Conservation (phyloP, 2,888 invertebrate species). For the Drymonia ruficornis region DNA sequence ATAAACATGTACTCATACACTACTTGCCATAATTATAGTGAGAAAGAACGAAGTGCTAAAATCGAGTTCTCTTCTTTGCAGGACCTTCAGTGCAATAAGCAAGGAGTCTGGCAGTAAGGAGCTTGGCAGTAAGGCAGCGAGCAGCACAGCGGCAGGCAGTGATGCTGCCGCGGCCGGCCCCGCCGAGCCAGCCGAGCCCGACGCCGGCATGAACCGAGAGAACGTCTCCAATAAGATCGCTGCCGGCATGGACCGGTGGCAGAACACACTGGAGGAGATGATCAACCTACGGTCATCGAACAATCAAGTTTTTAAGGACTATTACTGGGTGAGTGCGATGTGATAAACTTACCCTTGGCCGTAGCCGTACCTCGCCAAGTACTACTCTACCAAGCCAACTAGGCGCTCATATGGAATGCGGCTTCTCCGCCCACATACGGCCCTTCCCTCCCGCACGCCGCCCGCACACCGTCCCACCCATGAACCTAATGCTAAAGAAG, state of each 20-base stretch:
- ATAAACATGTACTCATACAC: no score
- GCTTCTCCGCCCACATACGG: no score
- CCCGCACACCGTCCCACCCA: no score
- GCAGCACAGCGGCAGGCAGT: slow-evolving; percentile 39
- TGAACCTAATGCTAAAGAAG: no score
- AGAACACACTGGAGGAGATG: slow-evolving; percentile 78
- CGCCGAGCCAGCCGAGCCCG: slow-evolving; percentile 41
- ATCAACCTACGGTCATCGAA: slow-evolving; percentile 74
- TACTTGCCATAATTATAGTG: no score
- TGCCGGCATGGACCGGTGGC: slow-evolving; percentile 82
- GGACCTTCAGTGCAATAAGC: slow-evolving; percentile 61
- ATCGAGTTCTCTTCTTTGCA: slow-evolving; percentile 33
- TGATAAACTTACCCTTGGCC: not conserved
- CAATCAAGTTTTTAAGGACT: slow-evolving; percentile 85
- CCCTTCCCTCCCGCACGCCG: no score
- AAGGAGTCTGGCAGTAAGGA: slow-evolving; percentile 15
- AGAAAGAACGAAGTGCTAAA: not conserved
- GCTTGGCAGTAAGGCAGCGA: slow-evolving; percentile 15
- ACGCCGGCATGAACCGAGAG: slow-evolving; percentile 65
- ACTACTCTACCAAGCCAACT: no score
- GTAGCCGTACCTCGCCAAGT: no score
- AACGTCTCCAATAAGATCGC: slow-evolving; percentile 75
- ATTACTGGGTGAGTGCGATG: slow-evolving; percentile 82
- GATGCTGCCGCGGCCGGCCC: slow-evolving; percentile 42
- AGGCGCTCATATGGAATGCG: no score